Percentiles rank a stretch among this genome's conserved stretches.
These are phyloP conservation scores for Terrapene triunguis DNA, from an alignment of 2,113 vertebrate species.

Conservation along the genomic window DNA sequence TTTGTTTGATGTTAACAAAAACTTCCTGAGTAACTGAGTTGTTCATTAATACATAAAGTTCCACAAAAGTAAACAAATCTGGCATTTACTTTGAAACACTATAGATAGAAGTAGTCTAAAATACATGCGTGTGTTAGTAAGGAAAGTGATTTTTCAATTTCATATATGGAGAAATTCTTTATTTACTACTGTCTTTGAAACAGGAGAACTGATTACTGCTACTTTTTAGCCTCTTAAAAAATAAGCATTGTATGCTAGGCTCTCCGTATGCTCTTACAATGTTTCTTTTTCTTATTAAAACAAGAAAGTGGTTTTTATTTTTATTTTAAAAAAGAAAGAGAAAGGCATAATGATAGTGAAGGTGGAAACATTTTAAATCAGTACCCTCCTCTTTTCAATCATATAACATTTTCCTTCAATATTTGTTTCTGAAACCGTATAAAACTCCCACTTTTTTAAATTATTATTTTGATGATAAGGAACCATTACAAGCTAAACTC, in stretches of 20 bases:
- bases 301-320: not conserved
- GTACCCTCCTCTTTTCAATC: constrained; percentile 1
- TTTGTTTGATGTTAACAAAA: not conserved
- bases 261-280: constrained; percentile 30
- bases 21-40: not conserved
- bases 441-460: constrained; percentile 47
- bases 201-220: not conserved
- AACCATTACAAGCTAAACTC: not conserved
- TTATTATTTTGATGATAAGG: constrained; percentile 17
- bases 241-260: not conserved
- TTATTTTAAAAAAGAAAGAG: not conserved
- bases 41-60: not conserved
- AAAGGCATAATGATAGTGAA: not conserved
- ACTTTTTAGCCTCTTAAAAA: not conserved
- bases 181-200: constrained; percentile 1
- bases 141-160: not conserved
- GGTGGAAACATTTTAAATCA: constrained; percentile 31
- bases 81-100: not conserved
- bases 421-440: constrained; percentile 25
- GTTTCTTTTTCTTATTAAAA: constrained; percentile 31
- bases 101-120: not conserved
- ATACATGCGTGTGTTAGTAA: not conserved
- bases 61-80: not conserved
- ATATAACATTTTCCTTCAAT: constrained; percentile 30
- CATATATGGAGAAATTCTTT: not conserved